Percentiles rank a stretch among this genome's conserved stretches.
These are phyloP conservation scores for Drosophila subpulchrella DNA, from an alignment of 1,140 invertebrate genomes.

Conservation along the genomic window DNA sequence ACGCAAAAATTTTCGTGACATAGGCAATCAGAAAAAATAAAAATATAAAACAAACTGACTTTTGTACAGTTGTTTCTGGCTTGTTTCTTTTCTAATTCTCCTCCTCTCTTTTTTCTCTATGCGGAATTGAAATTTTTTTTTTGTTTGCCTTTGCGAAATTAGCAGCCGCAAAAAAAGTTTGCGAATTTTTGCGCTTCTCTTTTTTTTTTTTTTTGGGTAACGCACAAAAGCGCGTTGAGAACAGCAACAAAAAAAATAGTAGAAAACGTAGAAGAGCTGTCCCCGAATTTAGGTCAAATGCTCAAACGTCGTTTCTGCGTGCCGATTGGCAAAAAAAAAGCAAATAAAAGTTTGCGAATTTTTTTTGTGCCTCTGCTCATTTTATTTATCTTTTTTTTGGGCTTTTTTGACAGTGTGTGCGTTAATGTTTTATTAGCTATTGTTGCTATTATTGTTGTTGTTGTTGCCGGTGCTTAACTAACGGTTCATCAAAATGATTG, in stretches of 20 bases:
- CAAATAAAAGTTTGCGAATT: conserved; percentile 35
- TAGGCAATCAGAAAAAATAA: conserved; percentile 16
- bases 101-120: conserved; percentile 15
- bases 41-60: conserved; percentile 23
- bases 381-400: conserved; percentile 61
- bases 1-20: conserved; percentile 4
- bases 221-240: conserved; percentile 48
- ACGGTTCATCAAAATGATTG: conserved; percentile 48
- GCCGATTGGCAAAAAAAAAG: conserved; percentile 66
- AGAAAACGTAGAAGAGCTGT: conserved; percentile 39
- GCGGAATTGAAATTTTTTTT: conserved; percentile 41
- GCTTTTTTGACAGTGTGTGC: conserved; percentile 8
- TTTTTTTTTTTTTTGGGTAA: conserved; percentile 17
- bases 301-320: conserved; percentile 55
- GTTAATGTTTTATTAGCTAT: conserved; percentile 44
- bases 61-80: conserved; percentile 57
- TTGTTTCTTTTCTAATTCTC: conserved; percentile 28
- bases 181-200: conserved; percentile 34
- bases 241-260: conserved; percentile 21
- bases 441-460: conserved; percentile 42
- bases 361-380: conserved; percentile 51
- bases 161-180: conserved; percentile 50
- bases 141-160: conserved; percentile 64
- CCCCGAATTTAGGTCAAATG: conserved; percentile 74
- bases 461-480: conserved; percentile 44